Percentiles rank a stretch among this genome's conserved stretches.
These are phyloP conservation scores for Enteromius thamalakanensis DNA, from an alignment of 2,797 vertebrate genomes.

Conservation along the genomic window DNA sequence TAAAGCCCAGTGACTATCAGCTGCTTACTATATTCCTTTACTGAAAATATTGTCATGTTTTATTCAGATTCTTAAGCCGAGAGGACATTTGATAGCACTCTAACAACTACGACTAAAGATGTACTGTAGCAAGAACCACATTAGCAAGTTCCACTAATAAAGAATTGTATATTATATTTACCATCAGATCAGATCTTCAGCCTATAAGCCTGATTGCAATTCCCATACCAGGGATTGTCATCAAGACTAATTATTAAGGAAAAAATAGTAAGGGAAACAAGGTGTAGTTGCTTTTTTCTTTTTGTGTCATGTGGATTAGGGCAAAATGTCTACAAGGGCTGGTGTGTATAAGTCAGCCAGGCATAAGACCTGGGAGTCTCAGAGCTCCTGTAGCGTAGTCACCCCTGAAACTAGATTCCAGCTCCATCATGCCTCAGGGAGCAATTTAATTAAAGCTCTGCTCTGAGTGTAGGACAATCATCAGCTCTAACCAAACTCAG, in stretches of 20 bases:
- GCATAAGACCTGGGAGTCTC: conserved; percentile 50
- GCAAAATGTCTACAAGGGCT: conserved; percentile 30
- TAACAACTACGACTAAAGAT: not conserved
- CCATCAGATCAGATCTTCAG: not conserved
- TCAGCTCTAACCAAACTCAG: conserved; percentile 62
- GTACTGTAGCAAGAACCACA: not conserved
- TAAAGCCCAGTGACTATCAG: not conserved
- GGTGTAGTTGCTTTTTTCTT: conserved; percentile 1
- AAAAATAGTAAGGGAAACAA: conserved; percentile 13
- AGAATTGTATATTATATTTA: not conserved
- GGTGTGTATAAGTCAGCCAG: conserved; percentile 57
- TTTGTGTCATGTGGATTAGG: conserved; percentile 24
- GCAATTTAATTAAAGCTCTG: conserved; percentile 76
- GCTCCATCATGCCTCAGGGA: conserved; percentile 76
- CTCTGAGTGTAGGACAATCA: conserved; percentile 67
- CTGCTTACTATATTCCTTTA: not conserved
- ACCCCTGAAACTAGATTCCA: conserved; percentile 76
- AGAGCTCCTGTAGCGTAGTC: conserved; percentile 61
- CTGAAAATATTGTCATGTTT: not conserved
- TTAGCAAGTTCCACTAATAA: not conserved
- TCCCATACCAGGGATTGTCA: not conserved
- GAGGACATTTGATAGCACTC: not conserved
- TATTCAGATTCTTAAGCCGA: not conserved
- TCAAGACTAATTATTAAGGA: conserved; percentile 20
- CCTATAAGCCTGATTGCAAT: not conserved